phyloP scores from a whole-genome alignment of 37 sponge, comb jelly and placozoan genomes.

The Ianthella basta region DNA sequence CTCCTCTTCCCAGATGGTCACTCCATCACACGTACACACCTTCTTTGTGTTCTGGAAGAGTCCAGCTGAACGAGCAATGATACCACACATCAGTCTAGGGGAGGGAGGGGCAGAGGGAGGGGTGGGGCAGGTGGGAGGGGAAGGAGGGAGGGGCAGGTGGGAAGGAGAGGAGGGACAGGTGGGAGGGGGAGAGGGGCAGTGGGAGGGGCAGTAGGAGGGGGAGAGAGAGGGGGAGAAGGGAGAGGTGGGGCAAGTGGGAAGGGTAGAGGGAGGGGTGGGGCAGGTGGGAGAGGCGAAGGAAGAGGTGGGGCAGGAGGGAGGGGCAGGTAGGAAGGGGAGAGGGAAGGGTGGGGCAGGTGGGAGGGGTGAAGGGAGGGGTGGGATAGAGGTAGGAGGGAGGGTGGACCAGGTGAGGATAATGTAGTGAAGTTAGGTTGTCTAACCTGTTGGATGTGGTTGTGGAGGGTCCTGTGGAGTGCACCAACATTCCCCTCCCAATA shows the following conservation, averaged over 20 bases:
- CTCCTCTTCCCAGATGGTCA: slow-evolving; percentile 87
- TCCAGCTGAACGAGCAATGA: slow-evolving; percentile 87
- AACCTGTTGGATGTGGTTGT: background rate
- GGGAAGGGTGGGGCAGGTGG: background rate
- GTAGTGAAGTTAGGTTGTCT: background rate
- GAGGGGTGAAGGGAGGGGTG: background rate
- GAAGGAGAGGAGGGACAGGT: background rate
- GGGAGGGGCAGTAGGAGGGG: background rate
- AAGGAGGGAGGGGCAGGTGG: background rate
- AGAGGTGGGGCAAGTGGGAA: background rate
- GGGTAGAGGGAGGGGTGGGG: background rate
- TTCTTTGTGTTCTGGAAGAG: slow-evolving; percentile 84
- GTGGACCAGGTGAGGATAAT: background rate
- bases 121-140: too few relatives aligned
- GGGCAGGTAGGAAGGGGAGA: too few relatives aligned
- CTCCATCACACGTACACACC: slow-evolving; percentile 88
- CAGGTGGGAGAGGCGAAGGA: background rate
- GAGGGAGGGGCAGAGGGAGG: too few relatives aligned
- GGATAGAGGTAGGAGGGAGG: background rate
- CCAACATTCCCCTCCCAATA: slow-evolving; percentile 63
- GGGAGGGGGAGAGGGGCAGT: background rate
- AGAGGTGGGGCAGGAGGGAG: background rate
- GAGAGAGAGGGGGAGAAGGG: background rate
- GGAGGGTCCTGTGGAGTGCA: slow-evolving; percentile 28
- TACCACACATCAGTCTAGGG: slow-evolving; percentile 73